Base-by-base conservation (phyloP, 2,888 invertebrate genomes). In the Sarcophaga rosellei region DNA sequence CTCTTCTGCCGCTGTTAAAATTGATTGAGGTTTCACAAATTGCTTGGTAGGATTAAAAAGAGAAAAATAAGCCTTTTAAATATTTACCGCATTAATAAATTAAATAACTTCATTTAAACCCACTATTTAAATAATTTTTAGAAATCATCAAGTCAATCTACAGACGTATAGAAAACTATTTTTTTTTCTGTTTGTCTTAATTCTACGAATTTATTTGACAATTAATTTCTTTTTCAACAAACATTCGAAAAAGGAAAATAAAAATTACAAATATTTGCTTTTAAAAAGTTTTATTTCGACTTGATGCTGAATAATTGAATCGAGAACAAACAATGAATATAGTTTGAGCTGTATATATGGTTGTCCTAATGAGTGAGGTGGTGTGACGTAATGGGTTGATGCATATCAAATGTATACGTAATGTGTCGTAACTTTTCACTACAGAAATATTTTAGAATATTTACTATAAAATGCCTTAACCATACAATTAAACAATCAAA, bases 241-340 rank as follows among this genome's bases (percentile, higher is more conserved):
- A 59, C 12, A 12, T 53, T 23, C 1, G 66, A 15, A 23, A 21
- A 57, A 53, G 25, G 2, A 53, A 70, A 53, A 53, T 25, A 44
- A 44, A 59, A 23, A 59, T 73, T 61, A 62, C 61, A 57, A 72
- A n/a, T 61, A 61, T 62, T 62, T 45, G 61, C 62, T 62, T 73
- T 73, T 59, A 44, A 61, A 59, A 72, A 72, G 17, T 44, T 59
- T 72, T 59, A 4, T 72, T 59, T 72, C 17, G 8, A 61, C 8
- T 61, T 72, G 72, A 73, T 61, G 61, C 44, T 73, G 45, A 73
- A 73, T 73, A 62, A 73, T 62, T 73, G 44, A 73, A 73, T 62
- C 8, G 15, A 44, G 44, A 45, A 21, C 61, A 73, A 73, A 62
- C 21, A 73, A 72, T 35, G 4, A 61, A 45, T 35, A 20, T 6